Percentiles rank a stretch among this genome's conserved stretches.
These are phyloP conservation scores for Lordiphosa andalusiaca DNA, from an alignment of 2,888 invertebrate genomes.

Conservation along the genomic window DNA sequence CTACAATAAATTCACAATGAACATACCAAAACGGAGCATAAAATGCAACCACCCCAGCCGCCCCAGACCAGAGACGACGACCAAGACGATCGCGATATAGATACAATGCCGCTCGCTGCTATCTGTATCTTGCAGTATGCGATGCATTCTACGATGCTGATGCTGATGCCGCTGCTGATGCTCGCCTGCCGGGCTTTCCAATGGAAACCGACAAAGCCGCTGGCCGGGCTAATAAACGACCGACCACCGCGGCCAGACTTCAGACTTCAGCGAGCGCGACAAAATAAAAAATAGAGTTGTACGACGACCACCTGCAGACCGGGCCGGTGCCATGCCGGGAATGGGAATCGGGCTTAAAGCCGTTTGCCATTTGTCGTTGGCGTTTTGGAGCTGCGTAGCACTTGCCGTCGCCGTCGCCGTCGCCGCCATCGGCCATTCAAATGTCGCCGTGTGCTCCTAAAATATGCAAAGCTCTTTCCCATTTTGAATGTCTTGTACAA, in stretches of 20 bases:
- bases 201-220: slow-evolving; percentile 11
- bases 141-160: slow-evolving; percentile 50
- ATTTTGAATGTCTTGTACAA: slow-evolving; percentile 53
- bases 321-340: slow-evolving; percentile 29
- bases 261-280: slow-evolving; percentile 70
- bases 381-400: slow-evolving; percentile 52
- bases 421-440: slow-evolving; percentile 61
- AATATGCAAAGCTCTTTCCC: slow-evolving; percentile 70
- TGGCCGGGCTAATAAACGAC: slow-evolving; percentile 48
- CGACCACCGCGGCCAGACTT: slow-evolving; percentile 62
- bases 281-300: slow-evolving; percentile 74
- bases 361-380: slow-evolving; percentile 10
- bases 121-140: slow-evolving; percentile 55
- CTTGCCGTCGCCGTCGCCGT: too few relatives aligned
- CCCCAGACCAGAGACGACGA: slow-evolving; percentile 36
- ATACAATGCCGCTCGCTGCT: slow-evolving; percentile 43
- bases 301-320: slow-evolving; percentile 72
- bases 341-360: slow-evolving; percentile 14
- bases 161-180: slow-evolving; percentile 7
- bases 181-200: slow-evolving; percentile 50
- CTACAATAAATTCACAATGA: slow-evolving; percentile 78
- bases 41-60: slow-evolving; percentile 43
- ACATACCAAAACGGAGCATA: slow-evolving; percentile 72
- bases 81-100: slow-evolving; percentile 38
- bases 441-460: slow-evolving; percentile 63